Conservation (phyloP, 2,113 vertebrate genomes). For the Mormoops blainvillei region DNA sequence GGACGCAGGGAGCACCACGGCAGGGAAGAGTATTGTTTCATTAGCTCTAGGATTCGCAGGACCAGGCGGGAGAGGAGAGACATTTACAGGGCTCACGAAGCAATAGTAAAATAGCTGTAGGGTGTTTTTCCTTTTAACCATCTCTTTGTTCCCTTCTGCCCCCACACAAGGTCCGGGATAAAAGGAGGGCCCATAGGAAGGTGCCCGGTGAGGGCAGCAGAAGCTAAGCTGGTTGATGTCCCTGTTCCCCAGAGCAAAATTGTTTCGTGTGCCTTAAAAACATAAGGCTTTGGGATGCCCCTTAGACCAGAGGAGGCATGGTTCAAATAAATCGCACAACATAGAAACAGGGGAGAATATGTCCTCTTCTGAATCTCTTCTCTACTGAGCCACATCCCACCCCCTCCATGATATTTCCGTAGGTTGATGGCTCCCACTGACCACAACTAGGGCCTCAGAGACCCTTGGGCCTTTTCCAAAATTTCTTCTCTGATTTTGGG, state of each 20-base stretch:
- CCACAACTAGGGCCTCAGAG: slow-evolving; percentile 70
- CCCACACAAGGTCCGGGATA: not conserved
- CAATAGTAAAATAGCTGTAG: not conserved
- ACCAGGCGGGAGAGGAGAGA: not conserved
- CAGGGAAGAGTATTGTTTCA: not conserved
- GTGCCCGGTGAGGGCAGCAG: not conserved
- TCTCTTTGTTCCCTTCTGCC: not conserved
- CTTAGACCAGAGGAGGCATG: not conserved
- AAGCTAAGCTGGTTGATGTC: not conserved
- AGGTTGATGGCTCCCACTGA: not conserved
- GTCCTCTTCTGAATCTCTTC: not conserved
- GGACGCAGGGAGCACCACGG: not conserved
- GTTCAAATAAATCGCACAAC: not conserved
- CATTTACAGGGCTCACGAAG: not conserved
- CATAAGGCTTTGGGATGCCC: not conserved
- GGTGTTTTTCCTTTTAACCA: not conserved
- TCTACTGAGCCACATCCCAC: not conserved
- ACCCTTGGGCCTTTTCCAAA: slow-evolving; percentile 77
- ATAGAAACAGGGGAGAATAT: not conserved
- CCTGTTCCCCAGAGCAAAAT: not conserved
- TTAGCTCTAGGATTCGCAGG: not conserved
- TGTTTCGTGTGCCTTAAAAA: not conserved
- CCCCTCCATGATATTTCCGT: not conserved
- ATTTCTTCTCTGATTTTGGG: slow-evolving; percentile 81
- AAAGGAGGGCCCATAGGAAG: not conserved